Evolutionary conservation across 2,888 invertebrate species (phyloP).

Genomic region (Uropetala carovei): DNA sequence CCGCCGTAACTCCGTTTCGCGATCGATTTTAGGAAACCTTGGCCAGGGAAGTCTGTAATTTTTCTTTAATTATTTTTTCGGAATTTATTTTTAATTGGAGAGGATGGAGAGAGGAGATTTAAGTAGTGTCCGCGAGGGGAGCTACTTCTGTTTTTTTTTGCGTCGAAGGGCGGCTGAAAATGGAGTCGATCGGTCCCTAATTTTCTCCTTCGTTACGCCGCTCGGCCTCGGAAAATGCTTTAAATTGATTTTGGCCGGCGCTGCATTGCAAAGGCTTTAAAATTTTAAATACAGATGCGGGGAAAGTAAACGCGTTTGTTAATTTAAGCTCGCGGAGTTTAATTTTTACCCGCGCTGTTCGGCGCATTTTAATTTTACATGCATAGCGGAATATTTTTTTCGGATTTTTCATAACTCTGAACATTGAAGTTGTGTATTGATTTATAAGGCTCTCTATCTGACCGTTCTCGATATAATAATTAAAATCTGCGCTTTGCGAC

Average conservation of each 20-base stretch:
- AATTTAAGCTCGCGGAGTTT: not conserved
- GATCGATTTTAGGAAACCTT: no score
- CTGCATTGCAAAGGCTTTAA: constrained; percentile 23
- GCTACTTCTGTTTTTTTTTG: not conserved
- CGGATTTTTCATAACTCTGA: no score
- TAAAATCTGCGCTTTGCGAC: no score
- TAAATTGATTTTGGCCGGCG: not conserved
- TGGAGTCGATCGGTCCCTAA: not conserved
- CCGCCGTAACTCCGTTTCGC: no score
- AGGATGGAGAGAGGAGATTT: not conserved
- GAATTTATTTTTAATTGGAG: not conserved
- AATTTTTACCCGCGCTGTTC: not conserved
- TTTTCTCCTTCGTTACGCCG: constrained; percentile 28
- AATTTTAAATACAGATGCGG: not conserved
- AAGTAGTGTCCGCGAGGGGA: not conserved
- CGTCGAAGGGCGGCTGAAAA: not conserved
- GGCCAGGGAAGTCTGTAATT: no score
- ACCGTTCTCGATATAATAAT: no score
- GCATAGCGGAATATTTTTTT: not conserved
- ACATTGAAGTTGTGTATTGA: no score
- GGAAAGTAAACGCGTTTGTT: constrained; percentile 1
- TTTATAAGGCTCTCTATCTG: no score
- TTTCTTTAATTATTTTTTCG: no score
- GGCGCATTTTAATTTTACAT: not conserved
- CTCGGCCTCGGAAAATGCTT: not conserved